Percentiles rank a stretch among this genome's conserved stretches.
phyloP scores from a whole-genome alignment of 2,113 vertebrate genomes.

The Channa argus region DNA sequence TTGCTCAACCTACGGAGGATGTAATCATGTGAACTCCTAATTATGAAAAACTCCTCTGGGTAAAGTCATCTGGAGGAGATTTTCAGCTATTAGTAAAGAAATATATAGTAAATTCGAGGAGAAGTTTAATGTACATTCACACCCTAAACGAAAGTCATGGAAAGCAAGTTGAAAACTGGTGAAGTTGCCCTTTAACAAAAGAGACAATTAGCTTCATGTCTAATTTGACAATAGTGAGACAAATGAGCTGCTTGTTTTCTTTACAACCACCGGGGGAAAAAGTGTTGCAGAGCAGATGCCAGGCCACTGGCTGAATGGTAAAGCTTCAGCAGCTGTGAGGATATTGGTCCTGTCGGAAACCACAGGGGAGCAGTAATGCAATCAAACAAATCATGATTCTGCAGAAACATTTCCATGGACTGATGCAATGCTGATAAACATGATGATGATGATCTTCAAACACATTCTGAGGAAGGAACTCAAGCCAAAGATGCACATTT shows the following conservation, averaged over 20 bases:
- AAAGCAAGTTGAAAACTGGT: too few relatives aligned
- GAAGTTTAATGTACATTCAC: too few relatives aligned
- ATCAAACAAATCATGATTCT: constrained; percentile 23
- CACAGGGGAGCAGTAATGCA: constrained; percentile 26
- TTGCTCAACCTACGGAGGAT: too few relatives aligned
- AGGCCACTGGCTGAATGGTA: constrained; percentile 51
- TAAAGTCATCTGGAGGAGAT: too few relatives aligned
- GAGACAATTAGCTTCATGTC: constrained; percentile 21
- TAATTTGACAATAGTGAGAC: constrained; percentile 42
- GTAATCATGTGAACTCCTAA: too few relatives aligned
- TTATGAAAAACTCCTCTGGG: too few relatives aligned
- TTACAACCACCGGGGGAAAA: constrained; percentile 32
- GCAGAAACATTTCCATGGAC: constrained; percentile 4
- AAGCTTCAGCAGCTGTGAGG: constrained; percentile 13
- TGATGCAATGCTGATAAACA: neutral
- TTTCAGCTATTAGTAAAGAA: too few relatives aligned
- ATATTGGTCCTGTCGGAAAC: constrained; percentile 8
- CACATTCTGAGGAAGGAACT: neutral
- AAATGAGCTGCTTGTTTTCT: constrained; percentile 35
- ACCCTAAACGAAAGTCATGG: too few relatives aligned
- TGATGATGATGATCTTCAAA: neutral
- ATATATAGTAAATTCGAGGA: too few relatives aligned
- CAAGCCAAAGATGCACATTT: neutral
- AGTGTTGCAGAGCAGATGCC: constrained; percentile 22
- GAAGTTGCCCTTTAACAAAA: neutral